These are phyloP conservation scores for Dyspetes luteomarginatus DNA, from an alignment of 2,888 invertebrate species.

Conservation along the genomic window DNA sequence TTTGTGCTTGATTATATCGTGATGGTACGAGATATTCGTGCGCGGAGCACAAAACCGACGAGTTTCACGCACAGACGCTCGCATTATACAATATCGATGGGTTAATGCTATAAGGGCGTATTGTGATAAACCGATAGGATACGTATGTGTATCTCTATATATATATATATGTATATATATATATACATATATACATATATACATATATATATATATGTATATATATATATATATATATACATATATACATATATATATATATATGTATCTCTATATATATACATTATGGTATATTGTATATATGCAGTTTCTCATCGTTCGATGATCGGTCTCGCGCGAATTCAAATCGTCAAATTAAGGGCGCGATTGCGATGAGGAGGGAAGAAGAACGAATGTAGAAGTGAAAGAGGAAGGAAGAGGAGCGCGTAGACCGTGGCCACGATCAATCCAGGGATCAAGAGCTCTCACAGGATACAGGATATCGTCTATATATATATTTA, in stretches of 20 bases:
- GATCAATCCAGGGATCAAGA: constrained; percentile 18
- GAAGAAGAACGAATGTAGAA: neutral
- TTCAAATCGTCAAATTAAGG: constrained; percentile 60
- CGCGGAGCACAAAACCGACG: constrained; percentile 44
- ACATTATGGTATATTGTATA: too few relatives aligned
- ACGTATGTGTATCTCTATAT: too few relatives aligned
- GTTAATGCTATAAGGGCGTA: too few relatives aligned
- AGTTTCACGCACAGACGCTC: constrained; percentile 51
- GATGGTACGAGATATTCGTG: constrained; percentile 65
- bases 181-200: too few relatives aligned
- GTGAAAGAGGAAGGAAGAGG: neutral
- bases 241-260: constrained; percentile 12
- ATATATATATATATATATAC: neutral
- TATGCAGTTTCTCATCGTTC: constrained; percentile 34
- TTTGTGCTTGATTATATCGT: constrained; percentile 75
- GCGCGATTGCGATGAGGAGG: constrained; percentile 27
- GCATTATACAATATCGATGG: neutral
- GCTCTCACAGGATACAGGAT: too few relatives aligned
- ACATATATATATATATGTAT: constrained; percentile 10
- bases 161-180: too few relatives aligned
- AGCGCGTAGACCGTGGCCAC: neutral
- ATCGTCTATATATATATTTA: too few relatives aligned
- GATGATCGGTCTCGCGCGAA: constrained; percentile 56
- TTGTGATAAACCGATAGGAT: too few relatives aligned
- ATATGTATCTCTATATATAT: too few relatives aligned